A percentile compares a stretch with the other conserved stretches of the same genome.
Evolutionary conservation across 1,140 invertebrate species (phyloP).

Genomic region (Plodia interpunctella): DNA sequence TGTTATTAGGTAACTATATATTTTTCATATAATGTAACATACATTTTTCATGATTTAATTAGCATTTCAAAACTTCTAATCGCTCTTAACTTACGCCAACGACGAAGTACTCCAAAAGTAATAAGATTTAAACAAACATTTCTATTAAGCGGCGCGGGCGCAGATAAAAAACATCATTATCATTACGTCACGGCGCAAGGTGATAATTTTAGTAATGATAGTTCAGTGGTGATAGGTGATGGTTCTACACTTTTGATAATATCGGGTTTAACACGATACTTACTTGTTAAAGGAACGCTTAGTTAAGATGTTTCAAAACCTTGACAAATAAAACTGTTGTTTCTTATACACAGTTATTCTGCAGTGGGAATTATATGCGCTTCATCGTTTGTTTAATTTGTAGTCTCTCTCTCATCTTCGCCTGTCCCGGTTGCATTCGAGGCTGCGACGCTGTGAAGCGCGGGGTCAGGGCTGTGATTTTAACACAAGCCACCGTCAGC

Average conservation of each 20-base stretch:
- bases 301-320: not conserved
- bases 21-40: no score
- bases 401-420: no score
- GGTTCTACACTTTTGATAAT: slow-evolving; percentile 12
- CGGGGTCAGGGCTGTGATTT: no score
- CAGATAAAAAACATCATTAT: slow-evolving; percentile 40
- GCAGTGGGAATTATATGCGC: no score
- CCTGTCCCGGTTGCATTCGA: no score
- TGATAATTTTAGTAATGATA: slow-evolving; percentile 64
- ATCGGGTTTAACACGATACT: not conserved
- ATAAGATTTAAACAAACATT: slow-evolving; percentile 73
- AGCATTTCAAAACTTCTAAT: no score
- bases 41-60: no score
- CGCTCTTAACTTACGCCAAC: slow-evolving; percentile 29
- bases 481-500: no score
- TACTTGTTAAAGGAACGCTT: not conserved
- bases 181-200: slow-evolving; percentile 47
- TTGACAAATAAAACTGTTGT: not conserved
- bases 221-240: slow-evolving; percentile 27
- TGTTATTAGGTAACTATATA: no score
- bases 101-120: slow-evolving; percentile 31
- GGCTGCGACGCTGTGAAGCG: no score
- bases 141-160: slow-evolving; percentile 34
- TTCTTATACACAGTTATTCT: no score
- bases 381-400: no score